Evolutionary conservation across 2,888 invertebrate species (phyloP).

Genomic region (Girardia tigrina): DNA sequence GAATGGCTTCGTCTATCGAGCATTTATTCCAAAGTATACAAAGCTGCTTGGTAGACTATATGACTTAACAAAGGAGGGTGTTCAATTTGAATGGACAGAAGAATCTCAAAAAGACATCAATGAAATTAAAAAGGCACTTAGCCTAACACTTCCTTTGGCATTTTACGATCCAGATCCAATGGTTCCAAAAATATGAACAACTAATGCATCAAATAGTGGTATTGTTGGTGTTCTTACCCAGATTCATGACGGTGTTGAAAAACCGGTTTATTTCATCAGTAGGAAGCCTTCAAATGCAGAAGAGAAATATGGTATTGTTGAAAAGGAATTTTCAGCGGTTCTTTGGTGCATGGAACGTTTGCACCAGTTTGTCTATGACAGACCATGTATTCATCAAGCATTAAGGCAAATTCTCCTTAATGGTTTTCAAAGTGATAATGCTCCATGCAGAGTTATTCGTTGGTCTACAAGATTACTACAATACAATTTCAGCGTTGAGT

Average conservation of each 20-base stretch:
- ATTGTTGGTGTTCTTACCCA: conserved; percentile 21
- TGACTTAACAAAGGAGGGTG: not conserved
- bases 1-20: conserved; percentile 27
- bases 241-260: conserved; percentile 30
- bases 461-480: not conserved
- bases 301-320: not conserved
- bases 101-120: not conserved
- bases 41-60: not conserved
- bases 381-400: not conserved
- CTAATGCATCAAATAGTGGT: conserved; percentile 12
- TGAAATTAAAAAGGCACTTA: not conserved
- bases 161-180: not conserved
- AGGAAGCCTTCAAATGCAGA: not conserved
- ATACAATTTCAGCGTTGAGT: not conserved
- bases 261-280: conserved; percentile 26
- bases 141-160: not conserved
- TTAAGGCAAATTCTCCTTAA: not conserved
- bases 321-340: conserved; percentile 29
- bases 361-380: conserved; percentile 25
- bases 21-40: not conserved
- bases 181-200: conserved; percentile 5
- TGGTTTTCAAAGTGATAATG: not conserved
- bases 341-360: conserved; percentile 25
- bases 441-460: not conserved
- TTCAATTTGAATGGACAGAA: not conserved